A percentile compares a stretch with the other conserved stretches of the same genome.
Conservation (phyloP, 2,888 invertebrate species). For the Siphlonurus alternatus region DNA sequence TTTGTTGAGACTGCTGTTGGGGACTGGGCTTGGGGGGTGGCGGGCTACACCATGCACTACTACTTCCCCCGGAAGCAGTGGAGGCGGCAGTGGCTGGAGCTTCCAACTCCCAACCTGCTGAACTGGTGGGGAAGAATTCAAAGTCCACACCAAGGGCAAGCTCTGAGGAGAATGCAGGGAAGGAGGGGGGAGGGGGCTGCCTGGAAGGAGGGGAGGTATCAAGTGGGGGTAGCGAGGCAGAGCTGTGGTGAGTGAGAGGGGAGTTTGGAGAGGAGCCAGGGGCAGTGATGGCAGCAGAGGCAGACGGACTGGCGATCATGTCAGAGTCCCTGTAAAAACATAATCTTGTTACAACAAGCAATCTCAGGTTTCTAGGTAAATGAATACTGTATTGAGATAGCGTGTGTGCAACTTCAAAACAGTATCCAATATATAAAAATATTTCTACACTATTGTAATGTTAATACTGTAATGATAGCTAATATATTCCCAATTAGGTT, state of each 20-base stretch:
- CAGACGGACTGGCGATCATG: slow-evolving; percentile 32
- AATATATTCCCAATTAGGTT: too few species aligned
- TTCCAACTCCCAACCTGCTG: slow-evolving; percentile 32
- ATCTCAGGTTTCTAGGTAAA: too few species aligned
- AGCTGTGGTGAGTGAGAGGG: not conserved
- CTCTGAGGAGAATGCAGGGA: slow-evolving; percentile 9
- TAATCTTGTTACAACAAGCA: too few species aligned
- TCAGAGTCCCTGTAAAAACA: not conserved
- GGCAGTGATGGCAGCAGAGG: not conserved
- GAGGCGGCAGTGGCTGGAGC: slow-evolving; percentile 16
- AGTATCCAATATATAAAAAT: too few species aligned
- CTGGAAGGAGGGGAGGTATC: not conserved
- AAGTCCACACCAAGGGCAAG: not conserved
- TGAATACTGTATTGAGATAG: too few species aligned
- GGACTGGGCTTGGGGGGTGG: slow-evolving; percentile 7
- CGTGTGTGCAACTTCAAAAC: too few species aligned
- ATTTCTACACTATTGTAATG: too few species aligned
- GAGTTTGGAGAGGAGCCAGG: slow-evolving; percentile 5
- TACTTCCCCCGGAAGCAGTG: slow-evolving; percentile 18
- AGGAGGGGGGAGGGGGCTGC: slow-evolving; percentile 11
- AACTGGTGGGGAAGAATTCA: slow-evolving; percentile 43
- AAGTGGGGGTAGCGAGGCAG: not conserved
- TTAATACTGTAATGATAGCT: too few species aligned
- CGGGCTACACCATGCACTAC: slow-evolving; percentile 23
- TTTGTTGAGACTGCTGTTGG: slow-evolving; percentile 9